A percentile compares a stretch with the other conserved stretches of the same genome.
Evolutionary conservation across 2,113 vertebrate genomes (phyloP).

Genomic region (Rana temporaria): DNA sequence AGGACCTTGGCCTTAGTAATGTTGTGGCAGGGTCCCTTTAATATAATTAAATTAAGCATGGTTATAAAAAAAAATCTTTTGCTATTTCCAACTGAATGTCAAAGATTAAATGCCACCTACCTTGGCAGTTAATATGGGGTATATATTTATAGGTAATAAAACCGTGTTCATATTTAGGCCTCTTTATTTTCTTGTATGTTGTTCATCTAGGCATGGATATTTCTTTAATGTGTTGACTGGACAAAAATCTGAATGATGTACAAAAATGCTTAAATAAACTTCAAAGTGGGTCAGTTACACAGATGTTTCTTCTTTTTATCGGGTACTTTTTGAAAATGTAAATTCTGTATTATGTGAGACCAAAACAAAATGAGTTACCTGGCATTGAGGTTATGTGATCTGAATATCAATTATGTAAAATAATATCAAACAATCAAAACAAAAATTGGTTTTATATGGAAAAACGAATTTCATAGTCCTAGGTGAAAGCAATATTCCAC

Average conservation of each 20-base stretch:
- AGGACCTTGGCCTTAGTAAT: too few relatives aligned
- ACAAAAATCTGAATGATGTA: slow-evolving; percentile 9
- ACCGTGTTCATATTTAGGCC: neutral
- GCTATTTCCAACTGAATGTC: slow-evolving; percentile 24
- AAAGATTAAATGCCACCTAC: neutral
- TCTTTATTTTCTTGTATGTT: neutral
- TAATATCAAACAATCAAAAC: too few relatives aligned
- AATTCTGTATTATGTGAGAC: too few relatives aligned
- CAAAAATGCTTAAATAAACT: slow-evolving; percentile 25
- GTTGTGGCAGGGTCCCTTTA: too few relatives aligned
- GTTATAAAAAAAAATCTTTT: neutral
- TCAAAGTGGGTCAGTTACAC: neutral
- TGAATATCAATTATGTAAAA: too few relatives aligned
- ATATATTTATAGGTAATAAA: neutral
- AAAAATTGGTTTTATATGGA: too few relatives aligned
- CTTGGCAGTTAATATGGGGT: neutral
- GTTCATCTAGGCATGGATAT: slow-evolving; percentile 39
- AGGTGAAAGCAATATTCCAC: too few relatives aligned
- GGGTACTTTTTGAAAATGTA: too few relatives aligned
- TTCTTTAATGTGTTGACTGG: slow-evolving; percentile 9
- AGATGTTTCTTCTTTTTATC: neutral
- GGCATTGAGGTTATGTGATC: too few relatives aligned
- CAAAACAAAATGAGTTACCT: too few relatives aligned
- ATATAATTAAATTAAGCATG: neutral
- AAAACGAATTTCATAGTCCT: too few relatives aligned